phyloP scores from a whole-genome alignment of 2,113 vertebrate species.

The Verasper variegatus region DNA sequence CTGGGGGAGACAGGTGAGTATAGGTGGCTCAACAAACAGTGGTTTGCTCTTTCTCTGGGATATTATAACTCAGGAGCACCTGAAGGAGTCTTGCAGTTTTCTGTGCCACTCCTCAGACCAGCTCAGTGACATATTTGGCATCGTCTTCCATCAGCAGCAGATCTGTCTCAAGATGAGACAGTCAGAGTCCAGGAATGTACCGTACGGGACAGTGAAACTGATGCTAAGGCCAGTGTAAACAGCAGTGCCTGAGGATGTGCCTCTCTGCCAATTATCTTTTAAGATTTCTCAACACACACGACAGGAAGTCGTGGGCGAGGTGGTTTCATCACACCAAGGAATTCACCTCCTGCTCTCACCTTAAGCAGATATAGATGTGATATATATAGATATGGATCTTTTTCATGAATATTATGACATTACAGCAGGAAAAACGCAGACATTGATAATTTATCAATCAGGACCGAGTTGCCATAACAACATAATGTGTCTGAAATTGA shows the following conservation, averaged over 20 bases:
- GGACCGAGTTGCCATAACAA: no score
- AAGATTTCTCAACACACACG: conserved; percentile 11
- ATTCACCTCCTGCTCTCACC: neutral
- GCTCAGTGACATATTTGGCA: conserved; percentile 72
- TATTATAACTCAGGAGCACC: conserved; percentile 37
- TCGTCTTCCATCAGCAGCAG: conserved; percentile 17
- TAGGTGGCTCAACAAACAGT: conserved; percentile 33
- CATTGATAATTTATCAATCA: no score
- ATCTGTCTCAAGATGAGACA: conserved; percentile 16
- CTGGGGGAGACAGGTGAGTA: neutral
- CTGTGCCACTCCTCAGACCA: conserved; percentile 50
- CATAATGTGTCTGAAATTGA: neutral
- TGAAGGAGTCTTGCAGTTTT: conserved; percentile 15
- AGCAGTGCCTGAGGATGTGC: neutral
- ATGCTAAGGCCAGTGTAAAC: conserved; percentile 32
- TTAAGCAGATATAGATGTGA: neutral
- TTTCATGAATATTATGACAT: neutral
- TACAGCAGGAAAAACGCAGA: no score
- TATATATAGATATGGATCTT: neutral
- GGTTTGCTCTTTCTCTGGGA: conserved; percentile 40
- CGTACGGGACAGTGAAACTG: conserved; percentile 48
- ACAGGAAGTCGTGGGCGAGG: conserved; percentile 36
- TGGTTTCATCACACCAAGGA: neutral
- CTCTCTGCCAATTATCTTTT: conserved; percentile 5
- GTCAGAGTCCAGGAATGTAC: conserved; percentile 62